Base-by-base conservation (phyloP, 2,113 vertebrate species). In the Phyllostomus discolor region DNA sequence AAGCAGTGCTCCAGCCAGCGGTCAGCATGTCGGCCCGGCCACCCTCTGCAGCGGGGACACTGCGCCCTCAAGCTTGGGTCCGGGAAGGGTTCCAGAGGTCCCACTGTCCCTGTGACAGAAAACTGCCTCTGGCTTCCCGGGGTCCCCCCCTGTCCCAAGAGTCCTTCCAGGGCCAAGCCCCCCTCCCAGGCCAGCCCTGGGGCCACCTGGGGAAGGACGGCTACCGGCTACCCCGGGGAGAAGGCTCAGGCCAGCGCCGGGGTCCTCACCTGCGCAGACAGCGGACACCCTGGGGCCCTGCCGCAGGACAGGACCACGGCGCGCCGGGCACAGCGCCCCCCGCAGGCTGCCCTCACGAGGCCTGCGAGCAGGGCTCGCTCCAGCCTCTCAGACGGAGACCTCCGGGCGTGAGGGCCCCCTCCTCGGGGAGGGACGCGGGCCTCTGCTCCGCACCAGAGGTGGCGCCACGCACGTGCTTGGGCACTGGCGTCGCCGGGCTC, bases 401-500 rank as follows among this genome's bases (percentile, higher is more conserved):
- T 2, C 9, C 5, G 0, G 19, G 46, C 1, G 5, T 22, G 8
- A 17, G 26, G 33, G 38, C 12, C 64, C 22, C n/a, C 24, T 7
- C 41, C 52, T 16, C 33, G 1, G 50, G 17, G 19, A 67, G 22
- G 38, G 16, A 16, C 3, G 1, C n/a, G 1, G 26, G 10, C 16
- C n/a, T 5, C 1, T 1, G 11, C 10, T 19, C 31, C 5, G 15
- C 26, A 12, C 46, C 10, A 4, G 9, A 28, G 46, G 7, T 12
- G 0, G 59, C 19, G 6, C 7, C 8, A 2, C 54, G 15, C 0
- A 0, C 1, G 28, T 33, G 35, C 26, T 7, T 0, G 26, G n/a
- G 17, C 3, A 0, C 3, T 12, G 57, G n/a, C 17, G 14, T 3
- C 6, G 7, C 1, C 4, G 10, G 91, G 67, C 35, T 41, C 33